Base-by-base conservation (phyloP, 2,797 vertebrate genomes). In the Avahi laniger region DNA sequence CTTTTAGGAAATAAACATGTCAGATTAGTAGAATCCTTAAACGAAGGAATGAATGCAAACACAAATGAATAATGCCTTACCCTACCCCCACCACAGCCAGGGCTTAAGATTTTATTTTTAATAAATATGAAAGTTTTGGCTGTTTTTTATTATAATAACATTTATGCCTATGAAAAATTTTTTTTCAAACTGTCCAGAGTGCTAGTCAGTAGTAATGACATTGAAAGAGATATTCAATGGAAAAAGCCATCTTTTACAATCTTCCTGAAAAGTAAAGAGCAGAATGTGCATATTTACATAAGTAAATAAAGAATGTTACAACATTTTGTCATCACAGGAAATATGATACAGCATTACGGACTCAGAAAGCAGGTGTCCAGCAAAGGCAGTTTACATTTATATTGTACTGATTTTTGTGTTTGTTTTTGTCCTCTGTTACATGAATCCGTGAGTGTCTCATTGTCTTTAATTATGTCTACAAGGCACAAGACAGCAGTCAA, bases 391-490 rank as follows among this genome's bases (percentile, higher is more conserved):
- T 97, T 96, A 54, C 98, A 97, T 98, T 98, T 93, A 28, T 90
- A 97, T 95, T 98, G 96, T 97, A 88, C 96, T 79, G 81, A 70
- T 91, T 97, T 95, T 96, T 92, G 96, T 92, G 97, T 97, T 92
- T 95, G 89, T 98, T 67, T 98, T 98, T 98, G 98, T 98, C 98
- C 98, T 97, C 98, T 98, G 93, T 99, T 98, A 96, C 98, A 97
- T 97, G 98, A 97, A 96, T 97, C 96, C 24, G 1, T 90, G 98
- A 98, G 97, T 98, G 98, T 98, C 98, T 98, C 98, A 96, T 99
- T 99, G 98, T 98, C 95, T 98, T 98, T 98, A 98, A 98, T 99
- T 98, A 98, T 98, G 98, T 98, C 98, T 98, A 98, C 92, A 97
- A 99, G 98, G 98, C 98, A 98, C 97, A 98, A 98, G 98, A 98